Evolutionary conservation across 2,888 invertebrate genomes (phyloP), one percentile per base, ranked within the genome.

Genomic region (Antheraea yamamai): DNA sequence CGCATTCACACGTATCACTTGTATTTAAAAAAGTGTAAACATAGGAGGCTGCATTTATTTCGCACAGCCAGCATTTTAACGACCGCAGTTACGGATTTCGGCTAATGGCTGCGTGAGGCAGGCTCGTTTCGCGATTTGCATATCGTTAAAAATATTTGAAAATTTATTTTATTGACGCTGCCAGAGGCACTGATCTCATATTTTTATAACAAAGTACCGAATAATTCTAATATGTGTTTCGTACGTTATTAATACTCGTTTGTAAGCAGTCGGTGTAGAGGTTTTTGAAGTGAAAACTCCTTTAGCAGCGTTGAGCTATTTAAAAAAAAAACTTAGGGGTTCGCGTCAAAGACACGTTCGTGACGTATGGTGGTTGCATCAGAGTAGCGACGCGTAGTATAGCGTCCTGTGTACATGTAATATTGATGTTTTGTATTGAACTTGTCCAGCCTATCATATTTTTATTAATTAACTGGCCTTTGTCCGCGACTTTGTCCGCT

Each of bases 11-110:
- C 79, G 77, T 79, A 79, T 81, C 81, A 81, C 79, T 81, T 77
- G 81, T 79, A 81, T 81, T 81, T 84, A 84, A 83, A 84, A 76
- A 78, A 79, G 78, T 78, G 79, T 78, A 82, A 82, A 84, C 81
- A 83, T 76, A 80, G 78, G 47, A 80, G 78, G 79, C 75, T 83
- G 82, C 82, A 84, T 83, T 81, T 84, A 84, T 85, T 85, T 78
- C 78, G 82, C 83, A 79, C 77, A 79, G 79, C 76, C 78, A 77
- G 84, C 82, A 81, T 81, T 80, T 80, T 79, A 80, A 79, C 79
- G 78, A 78, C 78, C 80, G 76, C 80, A 76, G 80, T 70, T 76
- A 77, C 61, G 73, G 58, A 35, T 75, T 55, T 64, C 26, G 71
- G 77, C 77, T 82, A 82, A 83, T 80, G 81, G 82, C 75, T 78